Conservation (phyloP, 2,113 vertebrate species). For the Capreolus pygargus region DNA sequence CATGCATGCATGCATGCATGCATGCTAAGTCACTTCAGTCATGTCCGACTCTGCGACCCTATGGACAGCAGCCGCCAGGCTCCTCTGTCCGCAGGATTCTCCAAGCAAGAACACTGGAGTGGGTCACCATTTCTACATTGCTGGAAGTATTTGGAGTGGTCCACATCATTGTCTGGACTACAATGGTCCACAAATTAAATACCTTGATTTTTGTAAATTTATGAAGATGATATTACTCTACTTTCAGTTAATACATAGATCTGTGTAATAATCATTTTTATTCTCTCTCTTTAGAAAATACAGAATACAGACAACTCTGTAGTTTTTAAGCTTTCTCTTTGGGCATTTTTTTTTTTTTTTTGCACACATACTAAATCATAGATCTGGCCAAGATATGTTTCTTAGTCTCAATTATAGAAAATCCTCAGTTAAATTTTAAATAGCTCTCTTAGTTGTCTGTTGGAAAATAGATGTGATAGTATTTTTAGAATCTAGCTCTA, state of each 20-base stretch:
- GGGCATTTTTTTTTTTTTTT: neutral
- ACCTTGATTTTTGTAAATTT: neutral
- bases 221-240: neutral
- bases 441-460: neutral
- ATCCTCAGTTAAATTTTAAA: constrained; percentile 29
- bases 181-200: neutral
- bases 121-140: neutral
- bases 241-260: neutral
- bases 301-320: neutral
- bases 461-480: constrained; percentile 1
- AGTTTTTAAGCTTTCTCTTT: neutral
- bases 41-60: rapidly evolving
- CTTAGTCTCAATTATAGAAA: neutral
- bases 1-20: neutral
- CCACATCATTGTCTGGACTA: neutral
- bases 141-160: neutral
- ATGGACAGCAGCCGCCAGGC: neutral
- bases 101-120: neutral
- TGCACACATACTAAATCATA: neutral
- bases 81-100: neutral
- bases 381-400: neutral
- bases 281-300: neutral
- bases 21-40: neutral
- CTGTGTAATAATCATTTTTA: neutral
- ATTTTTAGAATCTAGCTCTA: neutral